Evolutionary conservation across 1,140 invertebrate genomes (phyloP), one percentile per base, ranked within the genome.

Genomic region (Caenorhabditis latens): DNA sequence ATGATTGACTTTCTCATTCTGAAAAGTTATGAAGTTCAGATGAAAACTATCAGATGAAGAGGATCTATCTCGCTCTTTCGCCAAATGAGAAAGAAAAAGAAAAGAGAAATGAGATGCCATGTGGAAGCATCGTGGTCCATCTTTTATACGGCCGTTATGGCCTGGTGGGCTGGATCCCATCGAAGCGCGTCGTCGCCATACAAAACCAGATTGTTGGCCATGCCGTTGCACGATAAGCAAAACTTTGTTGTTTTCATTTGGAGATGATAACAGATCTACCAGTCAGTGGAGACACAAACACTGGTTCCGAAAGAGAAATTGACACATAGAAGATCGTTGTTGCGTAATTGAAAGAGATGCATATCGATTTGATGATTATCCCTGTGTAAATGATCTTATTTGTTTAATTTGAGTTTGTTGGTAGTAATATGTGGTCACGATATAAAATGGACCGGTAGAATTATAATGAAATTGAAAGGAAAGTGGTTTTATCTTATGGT

Each of bases 211-310:
- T 79, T 19, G 19, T 46, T n/a, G 8, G 19, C 40, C 71, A 79
- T 79, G 71, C 43, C 71, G 71, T 48, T 79, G 71, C 43, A 79
- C 46, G 71, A 79, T 79, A 79, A 79, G 46, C 43, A 79, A 79
- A 79, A 24, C 71, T 48, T 79, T 48, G 71, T 50, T 50, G 46
- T 79, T 79, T 50, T 79, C 46, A 46, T n/a, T 79, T 58, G 19
- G 61, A 1, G 61, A 71, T 79, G 71, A 79, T 79, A 79, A 50
- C 71, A 79, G 71, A 79, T 79, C 71, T 79, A 79, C 71, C 71
- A 79, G 71, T 79, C 40, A 32, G 32, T 32, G 32, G 32, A 32
- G 32, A 79, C 21, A 21, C 19, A 50, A 9, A 50, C 46, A 79
- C 46, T 50, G 16, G 46, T 63, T 79, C 24, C 21, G n/a, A 79